Evolutionary conservation across 2,888 invertebrate species (phyloP).

Genomic region (Azorinus chamasolen): DNA sequence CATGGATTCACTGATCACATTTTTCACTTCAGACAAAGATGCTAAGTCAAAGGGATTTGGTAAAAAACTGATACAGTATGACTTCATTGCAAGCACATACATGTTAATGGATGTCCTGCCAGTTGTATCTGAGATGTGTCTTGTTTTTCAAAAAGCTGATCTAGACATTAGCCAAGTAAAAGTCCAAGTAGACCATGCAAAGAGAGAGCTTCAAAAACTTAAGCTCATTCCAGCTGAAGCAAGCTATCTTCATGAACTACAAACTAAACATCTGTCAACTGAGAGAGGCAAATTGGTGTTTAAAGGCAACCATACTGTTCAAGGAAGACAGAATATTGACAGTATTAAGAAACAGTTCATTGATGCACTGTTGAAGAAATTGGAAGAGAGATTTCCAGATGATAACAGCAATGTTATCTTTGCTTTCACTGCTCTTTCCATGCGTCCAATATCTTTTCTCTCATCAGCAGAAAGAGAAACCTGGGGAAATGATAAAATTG

Average conservation of each 20-base stretch:
- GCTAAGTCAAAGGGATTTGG: constrained; percentile 31
- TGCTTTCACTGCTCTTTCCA: constrained; percentile 19
- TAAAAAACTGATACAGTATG: constrained; percentile 30
- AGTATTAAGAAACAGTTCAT: constrained; percentile 24
- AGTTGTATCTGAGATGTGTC: constrained; percentile 22
- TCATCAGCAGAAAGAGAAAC: constrained; percentile 1
- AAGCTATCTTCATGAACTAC: not conserved
- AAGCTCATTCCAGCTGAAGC: constrained; percentile 3
- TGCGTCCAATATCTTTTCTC: constrained; percentile 21
- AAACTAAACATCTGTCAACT: not conserved
- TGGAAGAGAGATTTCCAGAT: constrained; percentile 23
- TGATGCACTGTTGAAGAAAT: constrained; percentile 20
- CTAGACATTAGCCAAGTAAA: constrained; percentile 18
- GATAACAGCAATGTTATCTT: constrained; percentile 21
- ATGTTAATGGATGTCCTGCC: constrained; percentile 19
- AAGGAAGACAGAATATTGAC: too few species aligned
- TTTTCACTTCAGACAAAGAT: constrained; percentile 23
- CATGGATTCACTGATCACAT: constrained; percentile 12
- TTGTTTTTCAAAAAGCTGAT: constrained; percentile 22
- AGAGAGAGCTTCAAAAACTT: constrained; percentile 1
- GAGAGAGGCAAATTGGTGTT: constrained; percentile 15
- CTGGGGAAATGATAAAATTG: constrained; percentile 33
- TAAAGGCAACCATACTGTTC: constrained; percentile 25
- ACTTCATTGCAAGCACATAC: constrained; percentile 23
- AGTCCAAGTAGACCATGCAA: constrained; percentile 13